These are phyloP conservation scores for Nanorana parkeri DNA, from an alignment of 2,113 vertebrate species.

Conservation along the genomic window DNA sequence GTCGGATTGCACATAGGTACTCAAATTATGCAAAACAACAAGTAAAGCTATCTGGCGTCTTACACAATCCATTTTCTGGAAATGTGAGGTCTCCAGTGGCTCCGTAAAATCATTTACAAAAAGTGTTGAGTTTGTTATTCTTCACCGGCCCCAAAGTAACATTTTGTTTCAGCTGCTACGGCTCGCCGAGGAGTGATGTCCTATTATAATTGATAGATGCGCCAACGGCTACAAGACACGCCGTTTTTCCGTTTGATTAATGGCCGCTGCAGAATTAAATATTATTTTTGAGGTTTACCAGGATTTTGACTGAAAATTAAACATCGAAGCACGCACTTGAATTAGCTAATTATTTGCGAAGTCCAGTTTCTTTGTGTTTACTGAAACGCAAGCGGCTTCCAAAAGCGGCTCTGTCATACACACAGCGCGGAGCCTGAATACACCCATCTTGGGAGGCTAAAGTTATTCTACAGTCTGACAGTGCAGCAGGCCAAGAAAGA, in stretches of 20 bases:
- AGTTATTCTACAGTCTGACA: slow-evolving; percentile 3
- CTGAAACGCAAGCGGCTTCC: slow-evolving; percentile 61
- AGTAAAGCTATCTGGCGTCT: background rate
- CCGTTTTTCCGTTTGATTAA: slow-evolving; percentile 51
- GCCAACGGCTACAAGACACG: slow-evolving; percentile 38
- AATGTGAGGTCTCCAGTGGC: slow-evolving; percentile 13
- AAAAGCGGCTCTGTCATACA: slow-evolving; percentile 11
- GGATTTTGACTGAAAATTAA: slow-evolving; percentile 76
- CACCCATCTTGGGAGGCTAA: slow-evolving; percentile 30
- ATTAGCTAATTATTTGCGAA: slow-evolving; percentile 73
- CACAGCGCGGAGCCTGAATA: slow-evolving; percentile 2
- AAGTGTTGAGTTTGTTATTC: slow-evolving; percentile 33
- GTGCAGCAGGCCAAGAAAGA: background rate
- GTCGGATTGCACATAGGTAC: too few species aligned
- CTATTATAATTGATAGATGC: slow-evolving; percentile 38
- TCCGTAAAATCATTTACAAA: slow-evolving; percentile 33
- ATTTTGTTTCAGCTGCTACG: slow-evolving; percentile 36
- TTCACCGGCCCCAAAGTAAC: slow-evolving; percentile 25
- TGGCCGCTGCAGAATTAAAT: slow-evolving; percentile 69
- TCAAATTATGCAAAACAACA: too few species aligned
- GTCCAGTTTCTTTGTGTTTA: slow-evolving; percentile 70
- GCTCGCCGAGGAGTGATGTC: slow-evolving; percentile 25
- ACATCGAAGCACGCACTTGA: slow-evolving; percentile 74
- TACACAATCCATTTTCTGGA: slow-evolving; percentile 19
- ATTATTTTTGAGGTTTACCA: slow-evolving; percentile 70